Base-by-base conservation (phyloP, 2,888 invertebrate species). In the Drosophila nigricruria region DNA sequence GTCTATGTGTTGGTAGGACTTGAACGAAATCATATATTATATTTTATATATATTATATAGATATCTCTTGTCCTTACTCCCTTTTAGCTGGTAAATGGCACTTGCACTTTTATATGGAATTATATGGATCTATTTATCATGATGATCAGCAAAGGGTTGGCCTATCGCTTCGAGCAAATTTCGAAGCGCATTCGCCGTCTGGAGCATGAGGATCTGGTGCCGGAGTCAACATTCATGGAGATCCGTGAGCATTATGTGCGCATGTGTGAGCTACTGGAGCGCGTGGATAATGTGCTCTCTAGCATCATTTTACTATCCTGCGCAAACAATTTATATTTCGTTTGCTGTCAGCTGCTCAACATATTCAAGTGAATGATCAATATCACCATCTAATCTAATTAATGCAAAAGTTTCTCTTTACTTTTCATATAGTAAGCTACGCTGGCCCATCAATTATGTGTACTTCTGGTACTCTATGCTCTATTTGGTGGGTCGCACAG, bases 61-160 rank as follows among this genome's bases (percentile, higher is more conserved):
- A 14, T 12, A 10, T 23, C 1, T 14, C 3, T 23, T 18, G 5
- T 0, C 25, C 25, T 0, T 3, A 4, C 16, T 5, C 20, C 0
- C 5, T 18, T 18, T 1, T 40, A 91, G 92, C 12, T 88, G 1
- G 47, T 85, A 3, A 91, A 90, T 65, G 83, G 70, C 12, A 57
- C 65, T 43, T 89, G 89, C 49, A 96, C 96, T 0, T 94, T 95
- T 58, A 93, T 95, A 3, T 96, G 96, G 96, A 96, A 96, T 88
- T 96, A 95, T 71, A 95, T 96, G 91, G 96, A 96, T 86, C 90
- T 96, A 34, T 95, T 96, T 67, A 95, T 96, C 23, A 96, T 96
- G 83, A 92, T 96, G 62, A 93, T 96, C 38, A 96, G 96, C 91
- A 94, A 95, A 83, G 95, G 95, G 0, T 92, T 96, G 27, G 93